These are phyloP conservation scores for Megalurothrips usitatus DNA, from an alignment of 2,888 invertebrate species.

Conservation along the genomic window DNA sequence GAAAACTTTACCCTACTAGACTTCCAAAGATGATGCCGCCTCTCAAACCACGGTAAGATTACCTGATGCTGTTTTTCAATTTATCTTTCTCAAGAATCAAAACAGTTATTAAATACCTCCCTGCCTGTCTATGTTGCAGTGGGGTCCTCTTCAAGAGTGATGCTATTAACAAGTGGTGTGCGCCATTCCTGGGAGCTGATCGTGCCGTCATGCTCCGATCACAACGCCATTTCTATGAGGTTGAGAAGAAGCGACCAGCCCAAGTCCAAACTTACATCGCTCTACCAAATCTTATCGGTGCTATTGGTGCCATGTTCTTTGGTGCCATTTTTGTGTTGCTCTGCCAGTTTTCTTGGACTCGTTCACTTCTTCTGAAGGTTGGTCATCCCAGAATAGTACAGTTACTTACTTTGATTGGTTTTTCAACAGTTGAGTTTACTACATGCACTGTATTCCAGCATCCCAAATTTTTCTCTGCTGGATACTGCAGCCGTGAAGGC, in stretches of 20 bases:
- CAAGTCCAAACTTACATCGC: conserved; percentile 74
- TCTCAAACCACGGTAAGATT: conserved; percentile 52
- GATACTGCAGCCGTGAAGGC: conserved; percentile 61
- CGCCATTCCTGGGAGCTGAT: conserved; percentile 81
- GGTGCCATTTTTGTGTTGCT: conserved; percentile 60
- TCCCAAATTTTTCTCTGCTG: conserved; percentile 67
- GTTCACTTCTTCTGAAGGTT: conserved; percentile 61
- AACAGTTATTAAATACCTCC: background rate
- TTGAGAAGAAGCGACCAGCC: conserved; percentile 65
- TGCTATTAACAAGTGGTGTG: conserved; percentile 53
- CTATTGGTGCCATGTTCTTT: conserved; percentile 52
- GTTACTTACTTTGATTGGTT: background rate
- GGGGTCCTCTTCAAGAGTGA: conserved; percentile 51
- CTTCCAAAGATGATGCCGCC: conserved; percentile 61
- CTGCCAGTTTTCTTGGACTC: conserved; percentile 58
- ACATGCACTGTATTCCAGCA: conserved; percentile 47
- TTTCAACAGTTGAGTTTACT: background rate
- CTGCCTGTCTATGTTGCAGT: conserved; percentile 43
- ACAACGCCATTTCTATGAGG: conserved; percentile 68
- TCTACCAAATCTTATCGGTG: conserved; percentile 47
- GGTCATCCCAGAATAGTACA: conserved; percentile 34
- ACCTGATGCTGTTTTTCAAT: background rate
- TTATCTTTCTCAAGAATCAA: background rate
- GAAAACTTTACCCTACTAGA: conserved; percentile 61
- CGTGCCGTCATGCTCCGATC: conserved; percentile 74